Evolutionary conservation across 2,888 invertebrate genomes (phyloP), one percentile per base, ranked within the genome.

Genomic region (Entomobrya multifasciata): DNA sequence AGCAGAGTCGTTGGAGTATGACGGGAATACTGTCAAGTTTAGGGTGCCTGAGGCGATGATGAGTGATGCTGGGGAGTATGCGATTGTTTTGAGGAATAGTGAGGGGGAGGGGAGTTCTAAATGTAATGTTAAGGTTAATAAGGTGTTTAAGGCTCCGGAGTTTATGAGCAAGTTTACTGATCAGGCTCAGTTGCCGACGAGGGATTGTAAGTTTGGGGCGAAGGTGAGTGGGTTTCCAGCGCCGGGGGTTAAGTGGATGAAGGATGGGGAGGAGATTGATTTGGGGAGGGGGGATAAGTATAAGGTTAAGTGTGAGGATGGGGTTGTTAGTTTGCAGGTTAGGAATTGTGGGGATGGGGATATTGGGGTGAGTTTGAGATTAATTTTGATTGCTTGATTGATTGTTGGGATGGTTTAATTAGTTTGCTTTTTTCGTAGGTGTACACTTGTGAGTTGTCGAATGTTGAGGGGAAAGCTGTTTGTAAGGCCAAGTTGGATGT

Each of bases 161-260:
- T 98, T 98, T 93, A 94, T 95, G 5, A 96, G 97, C 92, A 95
- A 93, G 88, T 95, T 95, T 92, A 94, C 94, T 0, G 95, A 95
- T 92, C 92, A 95, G n/a, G 95, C 95, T 92, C 95, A 96, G 95
- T 92, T 96, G 17, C 95, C 96, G 17, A 95, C 94, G 44, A 95
- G 95, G 92, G 96, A 97, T 92, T 96, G 96, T 0, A 97, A 97
- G 92, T 96, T 97, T 93, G 94, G 95, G 0, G 97, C 96, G 0
- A 95, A 96, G 1, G 95, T 97, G 0, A 94, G 94, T 76, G 97
- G 97, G 10, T 94, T 97, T 3, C 97, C 97, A 0, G 94, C 94
- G 62, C 98, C 98, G 0, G 96, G 97, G 4, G 65, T 76, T 11
- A 93, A 94, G 0, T 99, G 98, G 98, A 96, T 95, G 93, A 96